Conservation (phyloP, 2,113 vertebrate genomes). For the Puffinus mauretanicus region DNA sequence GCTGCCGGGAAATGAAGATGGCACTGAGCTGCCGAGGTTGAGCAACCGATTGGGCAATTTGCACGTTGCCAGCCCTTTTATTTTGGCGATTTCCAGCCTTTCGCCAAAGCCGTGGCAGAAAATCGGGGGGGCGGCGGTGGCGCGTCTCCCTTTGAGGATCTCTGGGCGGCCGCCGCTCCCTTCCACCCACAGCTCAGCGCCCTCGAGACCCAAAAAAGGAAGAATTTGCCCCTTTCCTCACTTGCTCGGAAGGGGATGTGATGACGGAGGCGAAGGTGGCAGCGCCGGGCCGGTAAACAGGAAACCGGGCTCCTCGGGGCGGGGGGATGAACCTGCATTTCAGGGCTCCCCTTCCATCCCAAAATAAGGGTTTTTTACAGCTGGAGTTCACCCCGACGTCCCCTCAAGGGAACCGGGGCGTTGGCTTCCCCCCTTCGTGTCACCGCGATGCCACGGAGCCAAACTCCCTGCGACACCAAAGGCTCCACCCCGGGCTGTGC, state of each 20-base stretch:
- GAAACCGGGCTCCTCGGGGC: slow-evolving; percentile 11
- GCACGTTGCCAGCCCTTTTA: fast-evolving
- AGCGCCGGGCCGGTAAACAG: slow-evolving; percentile 67
- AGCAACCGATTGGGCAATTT: neutral
- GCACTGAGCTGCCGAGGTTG: fast-evolving
- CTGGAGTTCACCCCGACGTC: fast-evolving
- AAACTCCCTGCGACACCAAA: neutral
- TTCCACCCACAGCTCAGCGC: neutral
- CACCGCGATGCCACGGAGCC: fast-evolving
- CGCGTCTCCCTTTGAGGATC: neutral
- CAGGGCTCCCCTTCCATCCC: neutral
- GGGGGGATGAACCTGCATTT: neutral
- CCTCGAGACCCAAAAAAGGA: slow-evolving; percentile 69
- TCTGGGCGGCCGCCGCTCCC: fast-evolving
- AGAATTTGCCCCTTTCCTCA: slow-evolving; percentile 31
- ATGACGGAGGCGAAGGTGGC: slow-evolving; percentile 48
- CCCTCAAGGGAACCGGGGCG: fast-evolving
- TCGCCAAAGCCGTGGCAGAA: fast-evolving
- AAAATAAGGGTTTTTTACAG: fast-evolving
- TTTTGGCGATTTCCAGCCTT: neutral
- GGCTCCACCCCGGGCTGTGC: neutral
- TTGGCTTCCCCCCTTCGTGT: neutral
- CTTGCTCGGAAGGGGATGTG: slow-evolving; percentile 67
- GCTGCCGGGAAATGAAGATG: fast-evolving
- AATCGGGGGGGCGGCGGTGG: fast-evolving